Evolutionary conservation across 37 sponge, comb jelly and placozoan species (phyloP), one percentile per base, ranked within the genome.

Genomic region (Halisarca cf. caerulea): DNA sequence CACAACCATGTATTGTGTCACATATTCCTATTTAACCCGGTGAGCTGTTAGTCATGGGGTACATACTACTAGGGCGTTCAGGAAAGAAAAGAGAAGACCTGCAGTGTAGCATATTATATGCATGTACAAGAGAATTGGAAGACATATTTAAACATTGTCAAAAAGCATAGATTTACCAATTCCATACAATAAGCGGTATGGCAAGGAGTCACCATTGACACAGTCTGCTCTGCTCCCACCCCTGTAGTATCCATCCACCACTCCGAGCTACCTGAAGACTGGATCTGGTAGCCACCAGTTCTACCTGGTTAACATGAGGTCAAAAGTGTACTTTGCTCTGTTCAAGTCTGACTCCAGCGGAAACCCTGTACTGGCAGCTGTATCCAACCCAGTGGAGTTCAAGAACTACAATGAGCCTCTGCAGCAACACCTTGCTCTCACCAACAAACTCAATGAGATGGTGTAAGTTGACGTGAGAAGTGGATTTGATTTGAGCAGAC

Each of bases 381-480:
- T 91, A 24, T 86, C 88, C 45, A 68, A 70, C 25, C 30, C 40
- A 25, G 81, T 91, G 20, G 20, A 20, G 32, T 91, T 91, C 59
- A 60, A 54, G 68, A 91, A 91, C 82, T 82, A 58, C 61, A 91
- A 91, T 24, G 88, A 87, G 35, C 88, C 88, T 33, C 85, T 87
- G 2, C 91, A 91, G 58, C 81, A 54, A 7, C 91, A 91, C 78
- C 72, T 91, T 42, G 88, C 91, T 0, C 84, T 87, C 44, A 87
- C 88, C 32, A 59, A 61, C 18, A 84, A 85, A 24, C 84, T 80
- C 25, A 80, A 84, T 5, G 82, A 91, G 55, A 91, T 91, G 91
- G 42, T 84, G n/a, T 5, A 78, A 91, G 55, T 87, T 91, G 91
- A 28, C 35, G 7, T 68, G 69, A 68, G 35, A 18, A 4, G 69